Evolutionary conservation across 1,140 invertebrate species (phyloP).

Genomic region (Apis dorsata): DNA sequence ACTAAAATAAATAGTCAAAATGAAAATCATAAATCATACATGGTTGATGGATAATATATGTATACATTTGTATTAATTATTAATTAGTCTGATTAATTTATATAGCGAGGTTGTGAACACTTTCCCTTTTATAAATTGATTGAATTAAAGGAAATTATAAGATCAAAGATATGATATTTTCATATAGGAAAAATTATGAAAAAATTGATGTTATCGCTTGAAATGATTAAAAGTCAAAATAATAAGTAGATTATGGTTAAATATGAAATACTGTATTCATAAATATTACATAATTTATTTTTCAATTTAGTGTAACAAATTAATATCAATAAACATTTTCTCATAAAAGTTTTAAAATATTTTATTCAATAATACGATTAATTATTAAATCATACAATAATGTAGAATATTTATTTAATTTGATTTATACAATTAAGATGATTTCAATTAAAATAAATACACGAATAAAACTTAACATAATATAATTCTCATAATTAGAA

Average conservation of each 20-base stretch:
- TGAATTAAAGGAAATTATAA: background rate
- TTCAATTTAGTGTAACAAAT: background rate
- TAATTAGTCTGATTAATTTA: background rate
- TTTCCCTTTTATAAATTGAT: background rate
- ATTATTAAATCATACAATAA: background rate
- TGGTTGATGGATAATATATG: background rate
- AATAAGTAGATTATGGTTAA: background rate
- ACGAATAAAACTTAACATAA: too few relatives aligned
- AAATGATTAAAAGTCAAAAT: background rate
- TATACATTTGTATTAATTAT: background rate
- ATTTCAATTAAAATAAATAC: background rate
- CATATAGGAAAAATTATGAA: background rate
- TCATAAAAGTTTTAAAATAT: background rate
- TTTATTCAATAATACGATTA: background rate
- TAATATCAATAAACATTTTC: conserved; percentile 12
- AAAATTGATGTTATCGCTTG: background rate
- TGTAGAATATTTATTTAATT: background rate
- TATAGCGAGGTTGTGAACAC: background rate
- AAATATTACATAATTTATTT: conserved; percentile 5
- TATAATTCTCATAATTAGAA: background rate
- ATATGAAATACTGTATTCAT: background rate
- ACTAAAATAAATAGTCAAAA: background rate
- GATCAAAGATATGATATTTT: background rate
- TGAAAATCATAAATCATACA: background rate
- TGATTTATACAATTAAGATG: background rate